A percentile compares a stretch with the other conserved stretches of the same genome.
phyloP scores from a whole-genome alignment of 1,140 invertebrate genomes.

The Campoletis sonorensis region DNA sequence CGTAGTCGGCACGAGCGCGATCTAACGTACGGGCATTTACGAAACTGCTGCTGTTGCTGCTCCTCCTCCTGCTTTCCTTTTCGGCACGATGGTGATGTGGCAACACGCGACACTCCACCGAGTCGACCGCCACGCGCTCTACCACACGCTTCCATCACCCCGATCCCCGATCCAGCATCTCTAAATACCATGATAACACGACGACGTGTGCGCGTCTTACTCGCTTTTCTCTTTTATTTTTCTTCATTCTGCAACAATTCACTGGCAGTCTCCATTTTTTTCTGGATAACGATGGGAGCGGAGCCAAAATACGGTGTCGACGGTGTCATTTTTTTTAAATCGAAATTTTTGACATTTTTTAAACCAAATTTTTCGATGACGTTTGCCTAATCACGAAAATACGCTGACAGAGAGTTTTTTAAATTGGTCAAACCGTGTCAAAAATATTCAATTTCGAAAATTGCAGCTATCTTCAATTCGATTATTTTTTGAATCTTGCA shows the following conservation, averaged over 20 bases:
- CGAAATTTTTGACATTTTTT: not conserved
- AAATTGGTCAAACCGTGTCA: no score
- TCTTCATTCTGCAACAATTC: no score
- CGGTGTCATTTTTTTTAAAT: no score
- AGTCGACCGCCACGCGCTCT: conserved; percentile 60
- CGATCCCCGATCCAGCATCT: not conserved
- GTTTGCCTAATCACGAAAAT: no score
- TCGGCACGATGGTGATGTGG: conserved; percentile 71
- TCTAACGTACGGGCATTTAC: conserved; percentile 66
- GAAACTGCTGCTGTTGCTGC: conserved; percentile 46
- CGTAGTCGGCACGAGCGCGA: conserved; percentile 66
- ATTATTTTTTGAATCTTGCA: not conserved
- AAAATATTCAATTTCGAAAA: no score
- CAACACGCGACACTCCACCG: conserved; percentile 71
- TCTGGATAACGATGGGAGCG: no score
- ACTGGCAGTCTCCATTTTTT: no score
- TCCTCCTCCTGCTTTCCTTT: conserved; percentile 53
- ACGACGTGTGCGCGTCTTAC: not conserved
- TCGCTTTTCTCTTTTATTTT: no score
- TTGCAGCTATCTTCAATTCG: no score
- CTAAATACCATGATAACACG: conserved; percentile 7
- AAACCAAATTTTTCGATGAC: no score
- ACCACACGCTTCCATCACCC: conserved; percentile 32
- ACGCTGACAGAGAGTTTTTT: no score
- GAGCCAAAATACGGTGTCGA: no score